These are phyloP conservation scores for Parasteatoda tepidariorum DNA, from an alignment of 1,140 invertebrate genomes.

Conservation along the genomic window DNA sequence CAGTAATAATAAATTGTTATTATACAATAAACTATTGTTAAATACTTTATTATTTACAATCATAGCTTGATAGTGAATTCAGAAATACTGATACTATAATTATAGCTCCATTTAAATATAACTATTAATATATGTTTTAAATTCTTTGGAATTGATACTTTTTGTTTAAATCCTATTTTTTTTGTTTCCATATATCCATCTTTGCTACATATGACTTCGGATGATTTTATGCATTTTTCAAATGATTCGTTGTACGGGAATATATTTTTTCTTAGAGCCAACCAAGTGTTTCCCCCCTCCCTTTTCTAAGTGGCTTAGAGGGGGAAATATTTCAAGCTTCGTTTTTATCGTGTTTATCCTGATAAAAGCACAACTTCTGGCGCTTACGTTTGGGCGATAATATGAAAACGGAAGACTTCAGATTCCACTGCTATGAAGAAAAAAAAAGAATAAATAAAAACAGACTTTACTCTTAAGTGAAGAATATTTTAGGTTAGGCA, in stretches of 20 bases:
- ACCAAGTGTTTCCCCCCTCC: not conserved
- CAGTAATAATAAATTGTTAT: too few species aligned
- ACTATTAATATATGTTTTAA: too few species aligned
- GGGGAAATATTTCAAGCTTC: not conserved
- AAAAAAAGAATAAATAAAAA: not conserved
- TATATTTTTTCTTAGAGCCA: not conserved
- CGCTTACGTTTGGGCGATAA: not conserved
- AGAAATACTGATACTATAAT: too few species aligned
- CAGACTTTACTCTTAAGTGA: not conserved
- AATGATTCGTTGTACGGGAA: not conserved
- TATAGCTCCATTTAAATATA: too few species aligned
- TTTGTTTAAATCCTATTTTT: too few species aligned
- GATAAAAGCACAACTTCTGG: not conserved
- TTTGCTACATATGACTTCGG: not conserved
- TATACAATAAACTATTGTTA: too few species aligned
- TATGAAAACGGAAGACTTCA: not conserved
- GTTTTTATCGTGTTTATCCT: not conserved
- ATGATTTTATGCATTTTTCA: not conserved
- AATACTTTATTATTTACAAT: too few species aligned
- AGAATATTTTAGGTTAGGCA: constrained; percentile 21
- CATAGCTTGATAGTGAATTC: too few species aligned
- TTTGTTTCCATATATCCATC: too few species aligned
- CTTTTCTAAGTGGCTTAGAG: not conserved
- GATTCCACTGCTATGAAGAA: not conserved
- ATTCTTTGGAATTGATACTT: too few species aligned